Conservation (phyloP, 2,797 vertebrate species). For the Leontopithecus rosalia region DNA sequence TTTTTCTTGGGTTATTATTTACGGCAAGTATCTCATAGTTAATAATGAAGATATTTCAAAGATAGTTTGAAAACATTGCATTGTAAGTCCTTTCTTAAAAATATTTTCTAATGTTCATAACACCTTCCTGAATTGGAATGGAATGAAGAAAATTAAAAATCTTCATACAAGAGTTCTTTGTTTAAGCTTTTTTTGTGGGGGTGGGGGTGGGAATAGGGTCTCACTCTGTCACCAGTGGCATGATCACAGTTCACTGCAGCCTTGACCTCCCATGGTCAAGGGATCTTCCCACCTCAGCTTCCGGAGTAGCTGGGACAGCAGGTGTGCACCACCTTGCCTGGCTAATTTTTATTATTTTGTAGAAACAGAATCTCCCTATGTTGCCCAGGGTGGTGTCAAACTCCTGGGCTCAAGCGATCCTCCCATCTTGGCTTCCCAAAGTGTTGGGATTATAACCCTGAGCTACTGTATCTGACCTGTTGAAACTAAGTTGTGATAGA, state of each 20-base stretch:
- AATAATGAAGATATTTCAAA: not conserved
- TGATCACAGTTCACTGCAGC: not conserved
- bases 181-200: not conserved
- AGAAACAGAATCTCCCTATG: not conserved
- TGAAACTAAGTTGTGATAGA: not conserved
- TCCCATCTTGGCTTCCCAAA: not conserved
- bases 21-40: not conserved
- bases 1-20: constrained; percentile 40
- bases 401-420: not conserved
- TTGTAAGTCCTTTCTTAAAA: not conserved
- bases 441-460: not conserved
- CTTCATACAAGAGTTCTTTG: constrained; percentile 4
- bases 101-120: not conserved
- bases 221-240: not conserved
- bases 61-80: constrained; percentile 3
- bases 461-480: not conserved
- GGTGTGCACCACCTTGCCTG: not conserved
- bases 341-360: not conserved
- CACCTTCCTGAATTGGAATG: not conserved
- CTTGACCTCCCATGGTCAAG: not conserved
- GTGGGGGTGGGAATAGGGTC: not conserved
- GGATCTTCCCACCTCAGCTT: not conserved
- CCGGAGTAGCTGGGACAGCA: not conserved
- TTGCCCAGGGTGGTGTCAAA: not conserved
- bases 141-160: constrained; percentile 27